Evolutionary conservation across 1,140 invertebrate species (phyloP).

Genomic region (Drosophila nigromelanica): DNA sequence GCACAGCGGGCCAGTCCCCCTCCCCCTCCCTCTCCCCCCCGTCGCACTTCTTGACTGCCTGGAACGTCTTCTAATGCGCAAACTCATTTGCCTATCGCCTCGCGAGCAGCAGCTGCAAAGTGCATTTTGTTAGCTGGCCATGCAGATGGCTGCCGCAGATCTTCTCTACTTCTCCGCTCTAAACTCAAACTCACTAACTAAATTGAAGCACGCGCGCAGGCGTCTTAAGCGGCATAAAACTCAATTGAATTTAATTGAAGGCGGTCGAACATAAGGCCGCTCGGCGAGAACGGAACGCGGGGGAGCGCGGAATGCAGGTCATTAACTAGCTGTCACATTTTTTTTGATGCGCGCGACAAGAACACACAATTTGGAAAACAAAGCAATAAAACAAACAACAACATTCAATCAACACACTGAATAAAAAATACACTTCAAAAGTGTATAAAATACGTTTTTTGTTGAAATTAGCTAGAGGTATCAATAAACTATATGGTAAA

Average conservation of each 20-base stretch:
- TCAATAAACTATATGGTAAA: no score
- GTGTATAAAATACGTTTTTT: no score
- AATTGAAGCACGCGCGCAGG: constrained; percentile 81
- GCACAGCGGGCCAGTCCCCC: constrained; percentile 54
- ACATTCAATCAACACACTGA: no score
- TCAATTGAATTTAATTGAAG: constrained; percentile 82
- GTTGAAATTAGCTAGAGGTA: no score
- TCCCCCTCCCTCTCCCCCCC: neutral
- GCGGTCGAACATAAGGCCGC: constrained; percentile 24
- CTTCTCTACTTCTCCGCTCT: neutral
- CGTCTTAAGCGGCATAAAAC: constrained; percentile 61
- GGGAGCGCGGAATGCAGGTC: constrained; percentile 23
- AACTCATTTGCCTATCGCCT: constrained; percentile 77
- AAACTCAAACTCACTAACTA: constrained; percentile 50
- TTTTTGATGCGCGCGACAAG: constrained; percentile 64
- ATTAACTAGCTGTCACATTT: constrained; percentile 80
- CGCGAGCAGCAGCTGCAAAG: constrained; percentile 47
- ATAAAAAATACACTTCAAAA: no score
- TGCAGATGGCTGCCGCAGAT: constrained; percentile 29
- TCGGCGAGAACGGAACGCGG: constrained; percentile 9
- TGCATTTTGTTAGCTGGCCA: constrained; percentile 59
- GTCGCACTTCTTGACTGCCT: neutral
- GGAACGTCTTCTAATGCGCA: constrained; percentile 59
- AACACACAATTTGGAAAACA: constrained; percentile 58
- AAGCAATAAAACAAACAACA: neutral